Evolutionary conservation across 1,140 invertebrate genomes (phyloP).

Genomic region (Pissodes strobi): DNA sequence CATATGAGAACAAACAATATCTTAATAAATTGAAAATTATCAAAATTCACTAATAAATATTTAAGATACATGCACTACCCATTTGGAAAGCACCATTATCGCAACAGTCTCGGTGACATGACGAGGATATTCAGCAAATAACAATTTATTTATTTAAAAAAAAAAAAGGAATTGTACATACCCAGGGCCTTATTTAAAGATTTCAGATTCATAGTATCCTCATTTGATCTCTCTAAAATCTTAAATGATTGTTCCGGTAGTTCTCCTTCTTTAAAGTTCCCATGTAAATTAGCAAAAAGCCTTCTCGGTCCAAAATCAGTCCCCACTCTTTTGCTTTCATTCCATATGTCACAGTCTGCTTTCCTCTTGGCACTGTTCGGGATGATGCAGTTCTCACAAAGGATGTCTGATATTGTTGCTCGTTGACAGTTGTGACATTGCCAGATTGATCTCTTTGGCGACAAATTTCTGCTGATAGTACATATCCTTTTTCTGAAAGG

Average conservation of each 20-base stretch:
- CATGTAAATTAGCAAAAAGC: constrained; percentile 36
- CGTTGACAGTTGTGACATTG: constrained; percentile 39
- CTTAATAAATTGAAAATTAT: too few relatives aligned
- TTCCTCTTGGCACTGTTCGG: constrained; percentile 29
- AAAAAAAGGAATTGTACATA: not conserved
- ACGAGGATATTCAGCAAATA: too few relatives aligned
- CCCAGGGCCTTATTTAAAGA: constrained; percentile 26
- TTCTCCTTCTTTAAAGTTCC: constrained; percentile 14
- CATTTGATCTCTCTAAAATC: constrained; percentile 10
- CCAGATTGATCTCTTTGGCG: constrained; percentile 36
- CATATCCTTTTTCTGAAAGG: not conserved
- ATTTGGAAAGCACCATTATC: too few relatives aligned
- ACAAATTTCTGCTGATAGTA: not conserved
- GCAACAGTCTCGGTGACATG: too few relatives aligned
- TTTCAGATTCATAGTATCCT: constrained; percentile 26
- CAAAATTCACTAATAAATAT: too few relatives aligned
- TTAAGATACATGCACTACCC: too few relatives aligned
- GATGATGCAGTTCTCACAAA: constrained; percentile 43
- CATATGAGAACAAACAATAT: too few relatives aligned
- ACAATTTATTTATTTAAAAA: not conserved
- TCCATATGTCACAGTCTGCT: constrained; percentile 26
- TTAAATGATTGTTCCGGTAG: constrained; percentile 4
- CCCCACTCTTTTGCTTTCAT: constrained; percentile 32
- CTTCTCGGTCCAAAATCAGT: constrained; percentile 39
- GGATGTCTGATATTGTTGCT: constrained; percentile 17